These are phyloP conservation scores for Oophaga pumilio DNA, from an alignment of 2,113 vertebrate species.

Conservation along the genomic window DNA sequence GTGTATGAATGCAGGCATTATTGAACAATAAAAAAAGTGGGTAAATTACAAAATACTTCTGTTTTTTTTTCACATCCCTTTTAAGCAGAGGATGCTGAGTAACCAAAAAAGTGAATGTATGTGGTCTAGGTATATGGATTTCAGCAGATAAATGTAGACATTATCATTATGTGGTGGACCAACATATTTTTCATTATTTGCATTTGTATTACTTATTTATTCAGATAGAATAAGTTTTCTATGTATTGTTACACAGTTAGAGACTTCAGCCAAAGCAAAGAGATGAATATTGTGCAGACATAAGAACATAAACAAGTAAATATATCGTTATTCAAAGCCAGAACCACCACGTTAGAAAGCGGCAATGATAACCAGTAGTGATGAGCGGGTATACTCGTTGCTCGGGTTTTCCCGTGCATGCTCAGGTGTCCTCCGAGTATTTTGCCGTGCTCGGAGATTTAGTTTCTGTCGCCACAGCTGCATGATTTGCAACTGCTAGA, in stretches of 20 bases:
- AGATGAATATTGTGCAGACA: no score
- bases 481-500: no score
- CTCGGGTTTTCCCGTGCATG: no score
- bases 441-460: no score
- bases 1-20: constrained; percentile 41
- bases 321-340: no score
- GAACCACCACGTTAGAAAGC: background rate
- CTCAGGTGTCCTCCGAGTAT: no score
- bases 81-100: background rate
- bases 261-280: background rate
- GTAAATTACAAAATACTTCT: constrained; percentile 13
- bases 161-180: background rate
- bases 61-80: background rate
- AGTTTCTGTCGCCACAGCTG: no score
- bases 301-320: no score
- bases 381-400: no score
- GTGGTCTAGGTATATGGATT: background rate
- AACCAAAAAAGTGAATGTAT: background rate
- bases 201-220: background rate
- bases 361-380: background rate
- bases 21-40: constrained; percentile 36
- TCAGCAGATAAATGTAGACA: background rate
- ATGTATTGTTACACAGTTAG: background rate
- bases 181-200: background rate
- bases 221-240: background rate